phyloP scores from a whole-genome alignment of 2,797 vertebrate genomes.

The Odontamblyopus rebecca region DNA sequence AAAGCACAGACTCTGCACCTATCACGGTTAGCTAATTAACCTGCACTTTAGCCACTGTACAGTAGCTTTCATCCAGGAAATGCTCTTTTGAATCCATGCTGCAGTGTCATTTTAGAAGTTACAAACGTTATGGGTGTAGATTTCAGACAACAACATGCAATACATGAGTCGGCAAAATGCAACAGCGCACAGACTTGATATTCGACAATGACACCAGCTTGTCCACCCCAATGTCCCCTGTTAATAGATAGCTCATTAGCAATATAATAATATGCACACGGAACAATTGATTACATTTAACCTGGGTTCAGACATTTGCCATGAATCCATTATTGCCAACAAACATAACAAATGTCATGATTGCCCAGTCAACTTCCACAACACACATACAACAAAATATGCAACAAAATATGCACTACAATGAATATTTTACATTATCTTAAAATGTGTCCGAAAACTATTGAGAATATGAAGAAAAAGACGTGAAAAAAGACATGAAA shows the following conservation, averaged over 20 bases:
- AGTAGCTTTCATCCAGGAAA: constrained; percentile 5
- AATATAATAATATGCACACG: not conserved
- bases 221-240: not conserved
- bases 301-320: not conserved
- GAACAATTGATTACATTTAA: not conserved
- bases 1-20: not conserved
- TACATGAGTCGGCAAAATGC: not conserved
- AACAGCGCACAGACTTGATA: not conserved
- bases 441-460: not conserved
- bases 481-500: no score
- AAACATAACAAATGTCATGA: not conserved
- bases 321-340: not conserved
- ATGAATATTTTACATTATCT: not conserved
- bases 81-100: not conserved
- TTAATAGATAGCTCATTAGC: not conserved
- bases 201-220: not conserved
- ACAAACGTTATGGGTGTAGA: not conserved
- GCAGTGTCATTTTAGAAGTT: not conserved
- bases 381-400: no score
- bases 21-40: constrained; percentile 13
- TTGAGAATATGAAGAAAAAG: no score
- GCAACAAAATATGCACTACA: no score
- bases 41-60: constrained; percentile 1
- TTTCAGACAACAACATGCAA: not conserved
- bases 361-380: not conserved